phyloP scores from a whole-genome alignment of 64 coral and sea anemone genomes.

The Pachyseris speciosa region DNA sequence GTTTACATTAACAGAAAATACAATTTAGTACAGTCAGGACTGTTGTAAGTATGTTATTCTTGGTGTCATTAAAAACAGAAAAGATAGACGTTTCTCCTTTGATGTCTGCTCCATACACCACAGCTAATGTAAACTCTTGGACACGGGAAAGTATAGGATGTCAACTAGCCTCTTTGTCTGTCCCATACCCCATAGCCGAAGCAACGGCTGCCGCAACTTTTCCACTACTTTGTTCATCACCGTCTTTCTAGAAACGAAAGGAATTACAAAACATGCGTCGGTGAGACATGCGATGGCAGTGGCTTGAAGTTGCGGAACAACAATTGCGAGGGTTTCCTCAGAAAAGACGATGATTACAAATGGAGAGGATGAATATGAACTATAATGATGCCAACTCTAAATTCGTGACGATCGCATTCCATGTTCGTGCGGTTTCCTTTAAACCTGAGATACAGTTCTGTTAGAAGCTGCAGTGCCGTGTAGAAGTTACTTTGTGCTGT shows the following conservation, averaged over 20 bases:
- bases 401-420: too few species aligned
- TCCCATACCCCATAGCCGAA: constrained; percentile 75
- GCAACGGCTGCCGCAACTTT: constrained; percentile 87
- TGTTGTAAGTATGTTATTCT: neutral
- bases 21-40: neutral
- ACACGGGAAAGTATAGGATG: too few species aligned
- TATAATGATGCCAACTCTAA: too few species aligned
- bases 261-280: neutral
- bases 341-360: too few species aligned
- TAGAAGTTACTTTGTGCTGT: too few species aligned
- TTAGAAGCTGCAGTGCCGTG: too few species aligned
- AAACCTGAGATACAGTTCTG: too few species aligned
- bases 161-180: constrained; percentile 26
- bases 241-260: constrained; percentile 79
- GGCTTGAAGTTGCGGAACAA: neutral
- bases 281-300: neutral
- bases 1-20: neutral
- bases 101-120: too few species aligned
- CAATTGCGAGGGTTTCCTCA: too few species aligned
- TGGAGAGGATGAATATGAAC: too few species aligned
- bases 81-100: neutral
- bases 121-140: too few species aligned
- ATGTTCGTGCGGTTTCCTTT: too few species aligned
- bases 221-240: constrained; percentile 90
- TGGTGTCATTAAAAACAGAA: neutral